Evolutionary conservation across 2,888 invertebrate genomes (phyloP), one percentile per base, ranked within the genome.

Genomic region (Embidobia sp.): DNA sequence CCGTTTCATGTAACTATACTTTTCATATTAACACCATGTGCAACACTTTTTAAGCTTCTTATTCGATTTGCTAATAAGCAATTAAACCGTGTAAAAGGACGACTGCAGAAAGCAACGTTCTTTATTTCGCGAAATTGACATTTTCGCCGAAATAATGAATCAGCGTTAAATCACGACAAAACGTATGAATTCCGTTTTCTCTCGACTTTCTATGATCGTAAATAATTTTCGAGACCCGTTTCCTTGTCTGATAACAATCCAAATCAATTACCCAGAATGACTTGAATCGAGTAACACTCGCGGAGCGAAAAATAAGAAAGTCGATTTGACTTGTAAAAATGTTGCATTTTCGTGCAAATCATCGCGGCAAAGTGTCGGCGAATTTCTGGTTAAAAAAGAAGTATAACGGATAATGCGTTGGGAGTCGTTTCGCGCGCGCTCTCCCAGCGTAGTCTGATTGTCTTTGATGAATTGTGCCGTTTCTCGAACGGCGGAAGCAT

Each of bases 381-480:
- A 49, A 53, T 37, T 53, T 53, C 22, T 57, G 31, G 8, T 53
- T 37, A 18, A 53, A 40, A 69, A 64, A 15, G 16, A 26, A 49
- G 33, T 15, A 27, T 70, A 70, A 63, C 55, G 72, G 72, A 33
- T 35, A 48, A 51, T 67, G 67, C 81, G 86, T 88, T 88, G 88
- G 85, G 88, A 89, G 88, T 87, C 82, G 79, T 81, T 76, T 78
- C 61, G 67, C 82, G 77, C 64, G 78, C 79, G 77, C 83, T 85
- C 88, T 88, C 89, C 87, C 88, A 88, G 86, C 85, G 83, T n/a
- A n/a, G n/a, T 88, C 88, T 88, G 89, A 89, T 88, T 88, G 88
- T 88, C 86, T 86, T 86, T 89, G 88, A 89, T 89, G 88, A 88
- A 89, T 89, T 83, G 78, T 81, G 83, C 83, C 80, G 82, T 82